These are phyloP conservation scores for Dilophus febrilis DNA, from an alignment of 2,888 invertebrate genomes.

Conservation along the genomic window DNA sequence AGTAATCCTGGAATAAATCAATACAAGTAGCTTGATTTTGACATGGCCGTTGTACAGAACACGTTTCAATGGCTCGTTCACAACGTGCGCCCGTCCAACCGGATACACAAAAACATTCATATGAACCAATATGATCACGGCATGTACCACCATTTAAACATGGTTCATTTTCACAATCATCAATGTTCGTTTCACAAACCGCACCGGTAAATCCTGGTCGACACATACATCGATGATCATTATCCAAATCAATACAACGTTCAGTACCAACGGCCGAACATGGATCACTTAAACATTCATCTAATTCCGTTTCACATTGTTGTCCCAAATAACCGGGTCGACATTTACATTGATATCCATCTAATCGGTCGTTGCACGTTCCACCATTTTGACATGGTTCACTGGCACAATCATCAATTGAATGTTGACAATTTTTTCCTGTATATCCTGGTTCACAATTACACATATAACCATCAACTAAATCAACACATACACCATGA, in stretches of 20 bases:
- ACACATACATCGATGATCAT: conserved; percentile 75
- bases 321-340: conserved; percentile 80
- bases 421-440: conserved; percentile 83
- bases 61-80: conserved; percentile 75
- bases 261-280: conserved; percentile 83
- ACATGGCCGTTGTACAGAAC: conserved; percentile 63
- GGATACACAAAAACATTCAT: conserved; percentile 61
- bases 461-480: conserved; percentile 68
- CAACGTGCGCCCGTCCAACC: conserved; percentile 81
- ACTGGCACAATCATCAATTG: conserved; percentile 79
- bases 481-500: conserved; percentile 80
- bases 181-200: conserved; percentile 68
- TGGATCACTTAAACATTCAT: conserved; percentile 81
- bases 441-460: conserved; percentile 88
- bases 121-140: conserved; percentile 68
- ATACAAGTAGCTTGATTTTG: conserved; percentile 86
- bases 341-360: conserved; percentile 85
- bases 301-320: conserved; percentile 86
- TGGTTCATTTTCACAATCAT: conserved; percentile 71
- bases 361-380: conserved; percentile 69
- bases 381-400: conserved; percentile 87
- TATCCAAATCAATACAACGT: conserved; percentile 74
- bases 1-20: conserved; percentile 59
- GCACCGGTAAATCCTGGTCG: conserved; percentile 74
- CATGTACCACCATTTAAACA: conserved; percentile 83